Base-by-base conservation (phyloP, 2,888 invertebrate species). In the Cephonodes hylas region DNA sequence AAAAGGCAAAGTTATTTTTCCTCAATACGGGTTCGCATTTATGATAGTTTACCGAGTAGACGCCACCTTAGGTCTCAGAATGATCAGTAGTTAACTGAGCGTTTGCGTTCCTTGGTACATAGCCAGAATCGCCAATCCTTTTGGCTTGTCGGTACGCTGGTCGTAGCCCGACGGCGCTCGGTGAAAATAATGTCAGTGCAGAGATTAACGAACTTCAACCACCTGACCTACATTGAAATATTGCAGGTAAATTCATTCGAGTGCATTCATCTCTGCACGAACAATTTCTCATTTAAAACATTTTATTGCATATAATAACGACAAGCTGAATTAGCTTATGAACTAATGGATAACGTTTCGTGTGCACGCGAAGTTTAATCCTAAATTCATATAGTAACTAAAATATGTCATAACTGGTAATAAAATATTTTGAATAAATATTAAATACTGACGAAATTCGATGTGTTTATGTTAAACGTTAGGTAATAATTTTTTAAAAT, bases 151-250 rank as follows among this genome's bases (percentile, higher is more conserved):
- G 89, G 88, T 89, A 85, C 81, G 81, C 80, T 81, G 83, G 81
- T 85, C 80, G 81, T 81, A 83, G 84, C 84, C 82, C 85, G 80
- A 80, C 82, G 86, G 78, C 63, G 42, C 61, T 63, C 63, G 84
- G 84, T 83, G 81, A 88, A 88, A 91, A 89, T 91, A 91, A 91
- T 90, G 90, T 89, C 89, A 88, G 86, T 90, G 86, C 85, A 88
- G 86, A 91, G 91, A 91, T 85, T 90, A 91, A 91, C 89, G 91
- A 90, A 91, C 91, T 89, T 88, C 84, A 85, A 84, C 84, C 86
- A 84, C 77, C 78, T 90, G 90, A 91, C 91, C 90, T 89, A 91
- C 88, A 84, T 89, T 38, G 22, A 42, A 58, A 58, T 58, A 58
- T 58, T 60, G 53, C 53, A 60, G 48, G 31, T 48, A 60, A 60